Evolutionary conservation across 2,797 vertebrate genomes (phyloP).

Genomic region (Catharus ustulatus): DNA sequence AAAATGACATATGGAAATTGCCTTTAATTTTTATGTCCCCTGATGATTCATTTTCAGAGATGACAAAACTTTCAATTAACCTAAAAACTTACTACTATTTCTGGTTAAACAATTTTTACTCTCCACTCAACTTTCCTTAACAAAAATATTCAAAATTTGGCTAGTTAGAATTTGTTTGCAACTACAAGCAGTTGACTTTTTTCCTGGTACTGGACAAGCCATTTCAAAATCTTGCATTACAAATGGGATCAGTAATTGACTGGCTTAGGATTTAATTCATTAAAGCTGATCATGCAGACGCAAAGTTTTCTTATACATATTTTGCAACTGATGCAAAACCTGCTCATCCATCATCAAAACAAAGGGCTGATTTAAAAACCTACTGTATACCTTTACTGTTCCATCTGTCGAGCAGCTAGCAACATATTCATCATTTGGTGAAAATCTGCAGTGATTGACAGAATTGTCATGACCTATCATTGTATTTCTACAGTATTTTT

Average conservation of each 20-base stretch:
- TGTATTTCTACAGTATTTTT: constrained; percentile 88
- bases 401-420: constrained; percentile 94
- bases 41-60: background rate
- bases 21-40: background rate
- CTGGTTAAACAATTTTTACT: background rate
- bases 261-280: background rate
- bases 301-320: background rate
- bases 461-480: constrained; percentile 88
- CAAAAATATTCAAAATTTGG: background rate
- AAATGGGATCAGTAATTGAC: background rate
- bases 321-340: background rate
- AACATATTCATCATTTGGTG: constrained; percentile 87
- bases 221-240: background rate
- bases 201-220: background rate
- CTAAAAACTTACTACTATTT: background rate
- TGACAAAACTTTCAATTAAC: background rate
- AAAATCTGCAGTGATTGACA: constrained; percentile 95
- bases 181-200: background rate
- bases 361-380: background rate
- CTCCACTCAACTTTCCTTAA: background rate
- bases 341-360: background rate
- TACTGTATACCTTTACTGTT: constrained; percentile 85
- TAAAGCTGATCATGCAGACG: background rate
- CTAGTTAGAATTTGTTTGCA: background rate
- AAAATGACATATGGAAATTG: fast-evolving